A percentile compares a stretch with the other conserved stretches of the same genome.
Evolutionary conservation across 2,113 vertebrate genomes (phyloP).

Genomic region (Pristiophorus japonicus): DNA sequence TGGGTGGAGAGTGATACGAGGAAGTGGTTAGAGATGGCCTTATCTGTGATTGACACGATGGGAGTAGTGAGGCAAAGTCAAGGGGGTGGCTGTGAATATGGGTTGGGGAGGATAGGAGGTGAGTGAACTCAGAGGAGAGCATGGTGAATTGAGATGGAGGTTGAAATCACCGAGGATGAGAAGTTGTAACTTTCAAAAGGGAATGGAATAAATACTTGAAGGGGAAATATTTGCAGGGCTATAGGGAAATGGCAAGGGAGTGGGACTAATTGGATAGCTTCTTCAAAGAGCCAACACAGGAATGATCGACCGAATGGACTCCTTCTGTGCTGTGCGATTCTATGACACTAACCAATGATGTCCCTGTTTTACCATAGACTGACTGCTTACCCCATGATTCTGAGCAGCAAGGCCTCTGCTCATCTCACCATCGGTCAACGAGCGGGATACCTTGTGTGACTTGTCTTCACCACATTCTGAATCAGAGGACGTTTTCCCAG

Average conservation of each 20-base stretch:
- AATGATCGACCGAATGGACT: background rate
- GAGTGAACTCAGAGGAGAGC: too few relatives aligned
- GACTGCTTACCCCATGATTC: conserved; percentile 95
- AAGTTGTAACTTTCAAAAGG: too few relatives aligned
- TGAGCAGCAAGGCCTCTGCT: conserved; percentile 78
- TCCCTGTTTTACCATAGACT: conserved; percentile 73
- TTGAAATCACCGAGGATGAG: too few relatives aligned
- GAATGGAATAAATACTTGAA: too few relatives aligned
- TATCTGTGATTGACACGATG: too few relatives aligned
- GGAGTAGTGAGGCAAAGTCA: too few relatives aligned
- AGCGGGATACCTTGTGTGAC: conserved; percentile 78
- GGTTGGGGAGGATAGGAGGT: too few relatives aligned
- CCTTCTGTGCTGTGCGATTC: background rate
- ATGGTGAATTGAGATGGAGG: too few relatives aligned
- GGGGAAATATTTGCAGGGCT: too few relatives aligned
- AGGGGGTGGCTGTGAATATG: too few relatives aligned
- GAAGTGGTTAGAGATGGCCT: too few relatives aligned
- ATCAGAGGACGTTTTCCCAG: conserved; percentile 74
- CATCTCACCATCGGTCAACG: conserved; percentile 84
- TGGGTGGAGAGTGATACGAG: too few relatives aligned
- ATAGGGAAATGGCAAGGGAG: background rate
- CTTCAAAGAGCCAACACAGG: background rate
- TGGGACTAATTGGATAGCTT: background rate
- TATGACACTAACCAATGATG: conserved; percentile 76
- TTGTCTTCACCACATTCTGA: conserved; percentile 80